Base-by-base conservation (phyloP, 2,888 invertebrate species). In the Eupithecia pulchellata region DNA sequence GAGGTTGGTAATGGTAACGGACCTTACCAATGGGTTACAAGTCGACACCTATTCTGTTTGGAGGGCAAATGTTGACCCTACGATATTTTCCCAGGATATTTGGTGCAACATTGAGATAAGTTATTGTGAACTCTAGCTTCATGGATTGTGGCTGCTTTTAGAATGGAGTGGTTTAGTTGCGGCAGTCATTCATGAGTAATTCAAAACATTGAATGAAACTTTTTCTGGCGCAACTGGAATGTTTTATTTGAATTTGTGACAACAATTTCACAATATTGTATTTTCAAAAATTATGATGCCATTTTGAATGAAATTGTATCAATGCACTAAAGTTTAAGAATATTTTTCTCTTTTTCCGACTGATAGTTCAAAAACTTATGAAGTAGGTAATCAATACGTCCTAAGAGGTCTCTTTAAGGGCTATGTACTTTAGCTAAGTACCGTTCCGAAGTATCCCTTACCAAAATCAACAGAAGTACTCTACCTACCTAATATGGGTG, bases 21-120 rank as follows among this genome's bases (percentile, higher is more conserved):
- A 77, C 77, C 82, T 78, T 77, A 79, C 83, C 82, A 83, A 84
- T 82, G 85, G 86, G 84, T 85, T 82, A 86, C 88, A 84, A 81
- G 76, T 87, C 87, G 85, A 89, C 91, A 91, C 91, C 91, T 91
- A 85, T 86, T 78, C 80, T 87, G 82, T 88, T 89, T 88, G 84
- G 79, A 78, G 81, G 73, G 82, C 81, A 91, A 91, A 91, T 69
- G 80, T 85, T 87, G 85, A 87, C 87, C 88, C 81, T 81, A 80
- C 83, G 77, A 84, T 84, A 84, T 80, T 77, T 91, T 91, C 91
- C 89, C 91, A 91, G 87, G 89, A 81, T 79, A 72, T 71, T 62
- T 34, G 60, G 27, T 14, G 42, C 13, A 57, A 14, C 34, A 4
- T 39, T n/a, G 20, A 52, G 39, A 4, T 55, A 63, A 36, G 4